Conservation (phyloP, 37 sponge, comb jelly and placozoan genomes). For the Tethya wilhelma region DNA sequence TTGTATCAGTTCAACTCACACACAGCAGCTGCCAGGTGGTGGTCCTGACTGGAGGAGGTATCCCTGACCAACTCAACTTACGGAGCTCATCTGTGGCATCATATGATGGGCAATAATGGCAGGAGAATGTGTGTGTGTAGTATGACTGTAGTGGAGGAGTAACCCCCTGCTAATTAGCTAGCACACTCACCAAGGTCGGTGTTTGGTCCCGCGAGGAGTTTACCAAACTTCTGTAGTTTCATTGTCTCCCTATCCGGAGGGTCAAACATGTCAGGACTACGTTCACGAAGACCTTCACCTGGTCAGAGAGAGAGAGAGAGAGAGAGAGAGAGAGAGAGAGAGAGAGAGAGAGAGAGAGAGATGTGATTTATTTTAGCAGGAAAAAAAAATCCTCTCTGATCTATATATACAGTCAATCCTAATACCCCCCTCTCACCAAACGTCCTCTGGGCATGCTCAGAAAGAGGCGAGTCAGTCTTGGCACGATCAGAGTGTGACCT, state of each 20-base stretch:
- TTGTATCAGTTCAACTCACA: constrained; percentile 74
- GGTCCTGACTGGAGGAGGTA: constrained; percentile 78
- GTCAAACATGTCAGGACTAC: constrained; percentile 68
- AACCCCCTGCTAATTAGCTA: not conserved
- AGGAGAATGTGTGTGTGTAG: not conserved
- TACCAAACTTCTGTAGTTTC: constrained; percentile 87
- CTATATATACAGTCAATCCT: not conserved
- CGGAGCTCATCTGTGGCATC: constrained; percentile 58
- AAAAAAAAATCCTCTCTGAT: too few relatives aligned
- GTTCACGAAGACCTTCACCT: not conserved
- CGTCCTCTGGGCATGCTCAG: not conserved
- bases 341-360: too few relatives aligned
- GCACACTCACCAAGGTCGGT: constrained; percentile 71
- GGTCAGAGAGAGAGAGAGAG: not conserved
- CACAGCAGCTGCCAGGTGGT: constrained; percentile 92
- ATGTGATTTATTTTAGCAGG: too few relatives aligned
- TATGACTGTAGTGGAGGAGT: not conserved
- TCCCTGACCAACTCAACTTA: constrained; percentile 88
- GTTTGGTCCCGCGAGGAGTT: constrained; percentile 85
- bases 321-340: too few relatives aligned
- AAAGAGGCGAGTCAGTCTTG: too few relatives aligned
- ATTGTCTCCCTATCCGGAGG: constrained; percentile 78
- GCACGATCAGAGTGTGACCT: not conserved
- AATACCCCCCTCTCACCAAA: not conserved
- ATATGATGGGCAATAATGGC: not conserved